phyloP scores from a whole-genome alignment of 2,888 invertebrate genomes.

The Heliconius aoede region DNA sequence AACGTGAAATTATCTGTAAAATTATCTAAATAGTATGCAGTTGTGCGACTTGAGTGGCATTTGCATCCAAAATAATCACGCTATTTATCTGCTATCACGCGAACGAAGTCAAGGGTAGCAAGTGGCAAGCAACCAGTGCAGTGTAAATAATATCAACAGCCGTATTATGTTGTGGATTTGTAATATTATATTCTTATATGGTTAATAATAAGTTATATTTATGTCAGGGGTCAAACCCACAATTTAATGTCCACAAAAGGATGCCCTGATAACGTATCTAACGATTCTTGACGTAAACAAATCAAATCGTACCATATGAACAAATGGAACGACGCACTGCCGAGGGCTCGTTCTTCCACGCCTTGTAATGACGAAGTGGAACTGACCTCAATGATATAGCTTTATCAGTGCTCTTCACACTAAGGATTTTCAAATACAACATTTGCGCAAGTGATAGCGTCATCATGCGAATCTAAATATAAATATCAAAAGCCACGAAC shows the following conservation, averaged over 20 bases:
- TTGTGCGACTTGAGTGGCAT: conserved; percentile 11
- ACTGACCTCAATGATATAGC: conserved; percentile 14
- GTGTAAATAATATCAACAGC: background rate
- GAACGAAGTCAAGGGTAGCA: conserved; percentile 24
- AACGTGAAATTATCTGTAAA: background rate
- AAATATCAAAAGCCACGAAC: background rate
- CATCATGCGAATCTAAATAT: background rate
- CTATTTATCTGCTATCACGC: conserved; percentile 18
- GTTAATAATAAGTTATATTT: no score
- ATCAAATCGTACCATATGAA: background rate
- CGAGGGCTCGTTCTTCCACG: conserved; percentile 6
- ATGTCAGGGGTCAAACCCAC: background rate
- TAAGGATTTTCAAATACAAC: background rate
- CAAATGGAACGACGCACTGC: conserved; percentile 2
- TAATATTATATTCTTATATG: background rate
- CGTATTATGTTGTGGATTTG: background rate
- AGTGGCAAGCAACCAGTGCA: conserved; percentile 2
- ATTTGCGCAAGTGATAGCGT: conserved; percentile 1
- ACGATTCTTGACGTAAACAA: background rate
- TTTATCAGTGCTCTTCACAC: conserved; percentile 4
- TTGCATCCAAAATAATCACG: conserved; percentile 10
- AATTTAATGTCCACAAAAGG: background rate
- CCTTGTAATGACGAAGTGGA: background rate
- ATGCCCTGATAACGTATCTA: background rate
- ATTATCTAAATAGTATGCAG: conserved; percentile 6